Conservation (phyloP, 2,797 vertebrate species). For the Alca torda region DNA sequence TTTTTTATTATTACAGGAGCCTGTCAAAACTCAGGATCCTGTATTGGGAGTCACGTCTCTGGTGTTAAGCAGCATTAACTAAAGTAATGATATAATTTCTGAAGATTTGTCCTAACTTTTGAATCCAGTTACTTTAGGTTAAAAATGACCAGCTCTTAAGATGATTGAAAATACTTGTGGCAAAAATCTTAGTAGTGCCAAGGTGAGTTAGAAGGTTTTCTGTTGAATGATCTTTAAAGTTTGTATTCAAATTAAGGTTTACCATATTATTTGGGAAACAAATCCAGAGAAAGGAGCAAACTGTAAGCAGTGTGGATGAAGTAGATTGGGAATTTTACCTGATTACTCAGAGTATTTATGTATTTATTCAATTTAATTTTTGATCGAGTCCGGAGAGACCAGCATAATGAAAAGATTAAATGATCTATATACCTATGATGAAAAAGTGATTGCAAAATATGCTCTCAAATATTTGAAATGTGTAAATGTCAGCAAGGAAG, state of each 20-base stretch:
- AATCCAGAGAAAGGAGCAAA: not conserved
- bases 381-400: not conserved
- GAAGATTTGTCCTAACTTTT: not conserved
- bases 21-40: not conserved
- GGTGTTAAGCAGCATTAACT: not conserved
- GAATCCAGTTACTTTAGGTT: not conserved
- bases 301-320: not conserved
- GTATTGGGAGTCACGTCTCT: not conserved
- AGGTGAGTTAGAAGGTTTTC: not conserved
- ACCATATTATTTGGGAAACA: not conserved
- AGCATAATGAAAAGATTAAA: slow-evolving; percentile 2
- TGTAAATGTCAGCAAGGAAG: not conserved
- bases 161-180: not conserved
- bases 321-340: not conserved
- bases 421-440: not conserved
- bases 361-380: slow-evolving; percentile 22
- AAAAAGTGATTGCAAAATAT: not conserved
- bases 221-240: not conserved
- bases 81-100: not conserved
- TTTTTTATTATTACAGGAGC: not conserved
- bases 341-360: not conserved
- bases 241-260: not conserved
- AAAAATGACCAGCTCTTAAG: not conserved
- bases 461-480: not conserved
- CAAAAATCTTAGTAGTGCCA: not conserved